phyloP scores from a whole-genome alignment of 2,797 vertebrate species.

The Orientallactaga sibirica region DNA sequence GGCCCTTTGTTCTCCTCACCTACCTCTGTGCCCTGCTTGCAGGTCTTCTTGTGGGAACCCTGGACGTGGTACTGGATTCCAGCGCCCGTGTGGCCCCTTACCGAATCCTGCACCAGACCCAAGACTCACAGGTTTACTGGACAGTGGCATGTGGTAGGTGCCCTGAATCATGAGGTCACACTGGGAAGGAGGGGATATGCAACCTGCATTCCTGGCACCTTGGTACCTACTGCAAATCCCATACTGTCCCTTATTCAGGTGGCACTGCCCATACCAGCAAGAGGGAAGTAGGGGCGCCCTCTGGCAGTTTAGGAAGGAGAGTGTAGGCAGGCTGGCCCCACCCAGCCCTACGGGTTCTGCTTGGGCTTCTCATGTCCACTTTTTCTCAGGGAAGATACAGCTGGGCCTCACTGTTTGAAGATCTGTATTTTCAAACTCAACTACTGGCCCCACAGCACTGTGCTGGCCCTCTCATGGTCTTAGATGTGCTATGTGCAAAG shows the following conservation, averaged over 20 bases:
- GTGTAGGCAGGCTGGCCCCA: too few species aligned
- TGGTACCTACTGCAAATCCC: neutral
- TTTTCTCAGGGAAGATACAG: neutral
- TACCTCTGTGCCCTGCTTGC: slow-evolving; percentile 46
- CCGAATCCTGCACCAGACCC: slow-evolving; percentile 97
- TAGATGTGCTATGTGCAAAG: neutral
- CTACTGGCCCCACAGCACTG: neutral
- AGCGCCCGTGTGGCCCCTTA: slow-evolving; percentile 97
- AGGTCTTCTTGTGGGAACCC: slow-evolving; percentile 95
- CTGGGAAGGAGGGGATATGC: neutral
- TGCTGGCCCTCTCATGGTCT: neutral
- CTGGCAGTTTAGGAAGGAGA: neutral
- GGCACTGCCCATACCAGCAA: neutral
- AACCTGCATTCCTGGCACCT: neutral
- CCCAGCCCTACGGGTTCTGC: neutral
- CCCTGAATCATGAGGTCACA: neutral
- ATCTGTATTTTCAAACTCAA: neutral
- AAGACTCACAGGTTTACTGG: slow-evolving; percentile 97
- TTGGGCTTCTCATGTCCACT: neutral
- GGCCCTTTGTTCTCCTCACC: neutral
- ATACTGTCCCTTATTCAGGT: neutral
- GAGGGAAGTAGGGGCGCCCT: neutral
- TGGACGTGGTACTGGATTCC: slow-evolving; percentile 98
- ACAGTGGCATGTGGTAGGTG: slow-evolving; percentile 94
- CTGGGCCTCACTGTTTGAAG: neutral